A percentile compares a stretch with the other conserved stretches of the same genome.
phyloP scores from a whole-genome alignment of 1,140 invertebrate species.

The Ylistrum balloti region DNA sequence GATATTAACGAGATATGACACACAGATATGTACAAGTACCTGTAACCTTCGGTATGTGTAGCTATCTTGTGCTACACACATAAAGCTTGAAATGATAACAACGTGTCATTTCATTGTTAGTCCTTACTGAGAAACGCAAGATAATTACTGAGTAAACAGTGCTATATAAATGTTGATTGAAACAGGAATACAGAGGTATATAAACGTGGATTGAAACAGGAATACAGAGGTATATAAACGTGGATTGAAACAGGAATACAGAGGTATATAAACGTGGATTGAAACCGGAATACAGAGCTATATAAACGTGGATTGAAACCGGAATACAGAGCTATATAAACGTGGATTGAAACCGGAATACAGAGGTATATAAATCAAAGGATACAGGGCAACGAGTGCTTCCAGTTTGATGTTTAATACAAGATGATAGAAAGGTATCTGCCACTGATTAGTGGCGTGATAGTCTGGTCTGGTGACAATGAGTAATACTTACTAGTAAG shows the following conservation, averaged over 20 bases:
- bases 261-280: too few relatives aligned
- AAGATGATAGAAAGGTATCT: background rate
- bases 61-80: background rate
- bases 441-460: background rate
- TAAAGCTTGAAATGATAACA: background rate
- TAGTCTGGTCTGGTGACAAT: background rate
- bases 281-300: background rate
- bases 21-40: conserved; percentile 3
- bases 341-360: too few relatives aligned
- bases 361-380: conserved; percentile 40
- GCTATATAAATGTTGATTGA: background rate
- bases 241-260: background rate
- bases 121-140: background rate
- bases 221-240: background rate
- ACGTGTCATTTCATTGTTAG: conserved; percentile 9
- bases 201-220: background rate
- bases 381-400: background rate
- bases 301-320: background rate
- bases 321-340: background rate
- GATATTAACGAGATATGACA: conserved; percentile 32
- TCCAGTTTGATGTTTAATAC: conserved; percentile 28
- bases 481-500: background rate
- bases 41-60: conserved; percentile 6
- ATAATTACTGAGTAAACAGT: conserved; percentile 3
- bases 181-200: background rate